Evolutionary conservation across 2,113 vertebrate genomes (phyloP).

Genomic region (Peromyscus maniculatus): DNA sequence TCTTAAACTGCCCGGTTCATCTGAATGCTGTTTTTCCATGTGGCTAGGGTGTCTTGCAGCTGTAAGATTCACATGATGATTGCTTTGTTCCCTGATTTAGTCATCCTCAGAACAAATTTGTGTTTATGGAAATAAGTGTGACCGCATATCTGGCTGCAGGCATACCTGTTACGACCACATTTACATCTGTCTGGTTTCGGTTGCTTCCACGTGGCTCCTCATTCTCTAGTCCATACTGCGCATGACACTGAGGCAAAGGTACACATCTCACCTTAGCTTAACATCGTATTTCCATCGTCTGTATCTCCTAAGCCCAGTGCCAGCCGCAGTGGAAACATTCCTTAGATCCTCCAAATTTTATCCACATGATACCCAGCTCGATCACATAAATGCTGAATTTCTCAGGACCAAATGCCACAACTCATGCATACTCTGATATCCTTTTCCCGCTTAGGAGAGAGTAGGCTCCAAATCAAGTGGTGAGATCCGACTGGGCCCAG

Average conservation of each 20-base stretch:
- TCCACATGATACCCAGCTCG: not conserved
- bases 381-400: not conserved
- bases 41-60: not conserved
- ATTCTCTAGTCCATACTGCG: not conserved
- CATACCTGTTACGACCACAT: not conserved
- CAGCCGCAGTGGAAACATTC: not conserved
- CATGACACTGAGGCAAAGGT: conserved; percentile 21
- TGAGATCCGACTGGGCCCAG: not conserved
- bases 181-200: not conserved
- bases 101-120: not conserved
- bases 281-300: not conserved
- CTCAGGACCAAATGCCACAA: not conserved
- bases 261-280: not conserved
- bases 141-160: not conserved
- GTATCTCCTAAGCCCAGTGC: not conserved
- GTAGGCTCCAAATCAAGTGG: not conserved
- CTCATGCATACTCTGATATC: not conserved
- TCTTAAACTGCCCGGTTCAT: not conserved
- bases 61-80: not conserved
- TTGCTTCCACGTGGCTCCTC: not conserved
- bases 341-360: not conserved
- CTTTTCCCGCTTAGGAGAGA: not conserved
- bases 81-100: not conserved
- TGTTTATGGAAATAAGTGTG: not conserved
- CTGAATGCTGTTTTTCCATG: not conserved